These are phyloP conservation scores for Dasypus novemcinctus DNA, from an alignment of 2,113 vertebrate species.

Conservation along the genomic window DNA sequence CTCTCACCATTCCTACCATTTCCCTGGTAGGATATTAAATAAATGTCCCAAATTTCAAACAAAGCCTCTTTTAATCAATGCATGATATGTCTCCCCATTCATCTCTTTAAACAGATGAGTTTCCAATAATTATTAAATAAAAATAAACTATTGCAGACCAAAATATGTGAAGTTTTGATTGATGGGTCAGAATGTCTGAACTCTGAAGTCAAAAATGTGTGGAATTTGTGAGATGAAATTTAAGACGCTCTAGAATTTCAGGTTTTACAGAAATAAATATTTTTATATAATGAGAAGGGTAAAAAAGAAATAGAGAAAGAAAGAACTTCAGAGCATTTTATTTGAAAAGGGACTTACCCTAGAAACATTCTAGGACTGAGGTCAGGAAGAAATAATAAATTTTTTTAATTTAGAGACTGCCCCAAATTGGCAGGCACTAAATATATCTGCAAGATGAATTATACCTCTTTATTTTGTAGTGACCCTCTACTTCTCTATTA, in stretches of 20 bases:
- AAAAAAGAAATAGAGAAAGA: background rate
- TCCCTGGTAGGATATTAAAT: background rate
- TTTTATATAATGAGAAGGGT: background rate
- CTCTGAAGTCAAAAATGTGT: background rate
- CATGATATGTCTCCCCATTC: background rate
- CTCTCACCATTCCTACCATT: background rate
- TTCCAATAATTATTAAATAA: background rate
- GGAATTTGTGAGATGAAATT: background rate
- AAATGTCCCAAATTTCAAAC: background rate
- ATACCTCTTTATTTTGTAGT: no score
- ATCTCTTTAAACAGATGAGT: background rate
- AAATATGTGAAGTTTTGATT: background rate
- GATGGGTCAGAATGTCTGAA: background rate
- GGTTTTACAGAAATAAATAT: background rate
- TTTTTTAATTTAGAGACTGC: background rate
- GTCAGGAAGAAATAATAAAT: background rate
- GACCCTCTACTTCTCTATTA: no score
- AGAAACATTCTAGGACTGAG: background rate
- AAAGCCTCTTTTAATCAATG: background rate
- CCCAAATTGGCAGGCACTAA: background rate
- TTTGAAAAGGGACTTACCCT: background rate
- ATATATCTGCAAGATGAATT: background rate
- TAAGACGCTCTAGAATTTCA: background rate
- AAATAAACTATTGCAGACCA: background rate
- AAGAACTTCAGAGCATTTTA: background rate